phyloP scores from a whole-genome alignment of 2,888 invertebrate genomes.

The Emmelina monodactyla region DNA sequence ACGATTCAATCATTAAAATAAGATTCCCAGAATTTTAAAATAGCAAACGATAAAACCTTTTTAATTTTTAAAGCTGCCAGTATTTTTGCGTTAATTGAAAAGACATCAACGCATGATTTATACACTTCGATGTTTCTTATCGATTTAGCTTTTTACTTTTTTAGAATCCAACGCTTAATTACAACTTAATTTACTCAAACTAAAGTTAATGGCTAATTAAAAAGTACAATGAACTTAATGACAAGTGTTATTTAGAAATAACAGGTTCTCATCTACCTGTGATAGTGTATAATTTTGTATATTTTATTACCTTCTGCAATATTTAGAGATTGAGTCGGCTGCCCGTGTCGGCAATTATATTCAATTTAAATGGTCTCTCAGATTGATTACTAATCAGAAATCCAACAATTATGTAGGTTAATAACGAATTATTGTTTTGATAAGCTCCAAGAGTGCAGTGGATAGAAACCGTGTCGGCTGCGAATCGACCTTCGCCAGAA shows the following conservation, averaged over 20 bases:
- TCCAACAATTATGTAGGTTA: constrained; percentile 18
- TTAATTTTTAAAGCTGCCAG: neutral
- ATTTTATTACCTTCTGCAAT: too few species aligned
- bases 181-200: constrained; percentile 5
- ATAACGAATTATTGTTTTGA: constrained; percentile 18
- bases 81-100: constrained; percentile 20
- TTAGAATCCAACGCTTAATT: constrained; percentile 1
- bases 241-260: neutral
- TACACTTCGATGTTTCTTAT: too few species aligned
- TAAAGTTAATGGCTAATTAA: constrained; percentile 3
- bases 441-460: constrained; percentile 9
- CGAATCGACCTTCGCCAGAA: constrained; percentile 41
- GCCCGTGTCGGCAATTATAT: too few species aligned
- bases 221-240: constrained; percentile 1
- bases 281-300: too few species aligned
- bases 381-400: neutral
- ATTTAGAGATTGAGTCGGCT: too few species aligned
- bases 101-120: constrained; percentile 60
- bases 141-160: too few species aligned
- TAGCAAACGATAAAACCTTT: too few species aligned
- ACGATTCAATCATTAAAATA: too few species aligned
- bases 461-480: constrained; percentile 30
- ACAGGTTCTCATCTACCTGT: neutral
- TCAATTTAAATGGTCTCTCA: too few species aligned
- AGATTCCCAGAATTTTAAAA: too few species aligned